Base-by-base conservation (phyloP, 2,888 invertebrate genomes). In the Lamproptera curius region DNA sequence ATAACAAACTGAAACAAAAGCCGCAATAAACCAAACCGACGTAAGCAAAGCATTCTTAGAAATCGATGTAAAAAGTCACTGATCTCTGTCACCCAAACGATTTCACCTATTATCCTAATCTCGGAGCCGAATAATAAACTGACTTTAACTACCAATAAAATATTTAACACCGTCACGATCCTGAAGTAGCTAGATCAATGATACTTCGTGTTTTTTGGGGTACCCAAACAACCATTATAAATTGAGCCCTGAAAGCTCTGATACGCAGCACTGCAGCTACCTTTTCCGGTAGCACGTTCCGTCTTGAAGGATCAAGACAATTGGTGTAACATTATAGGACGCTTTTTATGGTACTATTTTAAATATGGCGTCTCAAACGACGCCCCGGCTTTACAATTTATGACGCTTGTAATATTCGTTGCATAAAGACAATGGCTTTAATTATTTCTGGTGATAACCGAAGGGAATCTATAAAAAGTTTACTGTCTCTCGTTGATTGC, bases 131-230 rank as follows among this genome's bases (percentile, higher is more conserved):
- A 74, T 76, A 83, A 79, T 83, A 85, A 85, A 83, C 68, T 64
- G 61, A 65, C 67, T 76, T 85, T 86, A 78, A 84, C 65, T 76
- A 70, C 75, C 79, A 65, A 85, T 86, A 86, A 86, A 86, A 86
- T 82, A 82, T 84, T 86, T 82, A 79, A 81, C 73, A 70, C 74
- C 74, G 67, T 62, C 62, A 65, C 67, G 69, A 73, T 68, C 65
- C 64, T 61, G 67, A 64, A 67, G 75, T 65, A 68, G 68, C 69
- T 60, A 68, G 75, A 78, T 80, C 78, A 71, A 77, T 76, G 75
- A 65, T 62, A 59, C 66, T 63, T 59, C 61, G 49, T 59, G 63
- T 75, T 79, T 82, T 81, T 79, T n/a, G 31, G 31, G 73, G 59
- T 60, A 51, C 58, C 48, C 45, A 42, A 47, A 51, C 31, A 52